Conservation (phyloP, 2,113 vertebrate genomes). For the Eurystomus gularis region DNA sequence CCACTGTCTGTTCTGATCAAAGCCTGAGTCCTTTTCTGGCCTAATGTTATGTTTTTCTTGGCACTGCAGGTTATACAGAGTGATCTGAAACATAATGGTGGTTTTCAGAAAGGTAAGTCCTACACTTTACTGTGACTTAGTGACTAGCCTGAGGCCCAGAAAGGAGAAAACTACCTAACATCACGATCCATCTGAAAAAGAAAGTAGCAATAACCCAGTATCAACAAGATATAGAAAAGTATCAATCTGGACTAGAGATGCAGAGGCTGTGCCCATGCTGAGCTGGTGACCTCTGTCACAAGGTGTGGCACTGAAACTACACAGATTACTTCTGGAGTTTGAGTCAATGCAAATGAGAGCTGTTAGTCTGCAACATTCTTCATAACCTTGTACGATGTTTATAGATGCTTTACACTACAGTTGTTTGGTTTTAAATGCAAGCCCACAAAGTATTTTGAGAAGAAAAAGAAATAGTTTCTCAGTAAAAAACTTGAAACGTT, state of each 20-base stretch:
- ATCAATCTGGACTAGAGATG: neutral
- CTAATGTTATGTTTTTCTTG: constrained; percentile 4
- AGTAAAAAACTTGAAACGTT: neutral
- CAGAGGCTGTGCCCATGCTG: neutral
- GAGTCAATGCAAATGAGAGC: neutral
- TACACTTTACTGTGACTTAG: neutral
- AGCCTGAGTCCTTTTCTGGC: neutral
- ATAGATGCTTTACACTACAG: neutral
- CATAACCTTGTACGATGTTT: neutral
- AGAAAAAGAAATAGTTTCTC: neutral
- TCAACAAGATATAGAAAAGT: neutral
- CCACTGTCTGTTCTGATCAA: neutral
- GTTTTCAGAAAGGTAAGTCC: constrained; percentile 68
- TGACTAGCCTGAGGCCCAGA: neutral
- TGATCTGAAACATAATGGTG: constrained; percentile 60
- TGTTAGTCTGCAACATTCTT: neutral
- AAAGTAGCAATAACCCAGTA: neutral
- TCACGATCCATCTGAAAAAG: neutral
- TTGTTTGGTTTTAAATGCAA: neutral
- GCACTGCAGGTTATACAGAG: constrained; percentile 30
- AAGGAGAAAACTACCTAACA: neutral
- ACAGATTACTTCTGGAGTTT: neutral
- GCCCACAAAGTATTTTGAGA: neutral
- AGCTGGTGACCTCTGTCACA: constrained; percentile 32
- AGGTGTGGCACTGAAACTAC: constrained; percentile 7